Evolutionary conservation across 2,113 vertebrate species (phyloP), one percentile per base, ranked within the genome.

Genomic region (Seriola quinqueradiata): DNA sequence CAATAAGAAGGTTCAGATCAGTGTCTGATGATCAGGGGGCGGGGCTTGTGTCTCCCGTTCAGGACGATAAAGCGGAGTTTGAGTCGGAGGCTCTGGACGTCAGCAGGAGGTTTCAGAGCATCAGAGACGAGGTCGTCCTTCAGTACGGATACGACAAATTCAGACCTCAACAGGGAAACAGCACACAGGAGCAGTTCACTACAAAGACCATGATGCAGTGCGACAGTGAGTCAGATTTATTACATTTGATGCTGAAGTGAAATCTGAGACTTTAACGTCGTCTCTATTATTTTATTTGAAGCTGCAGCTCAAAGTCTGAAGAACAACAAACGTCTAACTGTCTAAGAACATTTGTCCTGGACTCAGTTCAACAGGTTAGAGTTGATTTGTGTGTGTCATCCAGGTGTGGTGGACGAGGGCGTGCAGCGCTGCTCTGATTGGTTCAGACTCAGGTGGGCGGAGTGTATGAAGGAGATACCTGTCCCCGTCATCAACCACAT

Each of bases 201-300:
- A 0, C 7, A 17, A 97, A 95, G 79, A 98, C 97, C 48, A 93
- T 42, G 75, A 86, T 92, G 83, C 97, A 96, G 11, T 99, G 98
- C 50, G 58, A 92, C 16, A 3, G 97, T 99, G 92, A 97, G 97
- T 79, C 3, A 17, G 4, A 48, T 14, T 48, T 17, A 17, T 17
- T 48, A 17, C 46, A 14, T 17, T 5, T 48, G 16, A 42, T 10
- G 40, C 40, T 42, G 38, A 8, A 38, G 38, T 38, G 38, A 38
- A 28, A 28, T 28, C 28, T 28, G 28, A 28, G 28, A 28, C 28
- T 28, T 28, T 28, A 28, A 28, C 28, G 28, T 28, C 28, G 28
- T 28, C 28, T 28, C 28, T 28, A 2, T 28, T 28, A 28, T 28
- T 28, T 28, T 28, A 28, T 28, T 28, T 28, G 28, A 28, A 28